phyloP scores from a whole-genome alignment of 1,140 invertebrate species.

The Rhagoletis zephyria region DNA sequence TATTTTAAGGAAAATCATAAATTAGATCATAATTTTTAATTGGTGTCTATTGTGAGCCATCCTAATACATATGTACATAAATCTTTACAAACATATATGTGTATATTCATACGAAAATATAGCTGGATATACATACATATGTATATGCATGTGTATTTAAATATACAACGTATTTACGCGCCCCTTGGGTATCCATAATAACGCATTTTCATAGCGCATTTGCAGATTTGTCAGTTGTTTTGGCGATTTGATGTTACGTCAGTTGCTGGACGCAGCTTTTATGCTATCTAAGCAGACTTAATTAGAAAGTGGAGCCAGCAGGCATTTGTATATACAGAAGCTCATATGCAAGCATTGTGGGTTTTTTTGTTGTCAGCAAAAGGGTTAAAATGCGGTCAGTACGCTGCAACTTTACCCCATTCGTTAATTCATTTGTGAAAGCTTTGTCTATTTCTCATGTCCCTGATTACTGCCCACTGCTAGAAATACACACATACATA shows the following conservation, averaged over 20 bases:
- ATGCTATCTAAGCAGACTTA: conserved; percentile 32
- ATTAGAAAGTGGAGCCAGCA: conserved; percentile 39
- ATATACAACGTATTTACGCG: background rate
- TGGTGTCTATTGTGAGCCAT: too few relatives aligned
- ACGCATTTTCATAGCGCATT: background rate
- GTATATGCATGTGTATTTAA: background rate
- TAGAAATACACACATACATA: background rate
- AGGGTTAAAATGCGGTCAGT: conserved; percentile 34
- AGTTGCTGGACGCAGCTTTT: background rate
- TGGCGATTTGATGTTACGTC: background rate
- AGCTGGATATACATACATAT: too few relatives aligned
- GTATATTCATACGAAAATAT: too few relatives aligned
- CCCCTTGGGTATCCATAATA: background rate
- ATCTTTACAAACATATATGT: too few relatives aligned
- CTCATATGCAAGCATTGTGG: background rate
- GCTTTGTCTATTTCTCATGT: background rate
- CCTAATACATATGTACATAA: too few relatives aligned
- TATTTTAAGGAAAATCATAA: too few relatives aligned
- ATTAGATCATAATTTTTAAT: too few relatives aligned
- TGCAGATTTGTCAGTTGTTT: background rate
- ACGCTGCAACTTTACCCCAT: conserved; percentile 8
- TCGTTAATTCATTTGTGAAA: background rate
- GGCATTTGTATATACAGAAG: background rate
- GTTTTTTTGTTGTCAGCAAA: background rate
- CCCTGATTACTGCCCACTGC: background rate